Evolutionary conservation across 1,140 invertebrate genomes (phyloP).

Genomic region (Mactra quadrangularis): DNA sequence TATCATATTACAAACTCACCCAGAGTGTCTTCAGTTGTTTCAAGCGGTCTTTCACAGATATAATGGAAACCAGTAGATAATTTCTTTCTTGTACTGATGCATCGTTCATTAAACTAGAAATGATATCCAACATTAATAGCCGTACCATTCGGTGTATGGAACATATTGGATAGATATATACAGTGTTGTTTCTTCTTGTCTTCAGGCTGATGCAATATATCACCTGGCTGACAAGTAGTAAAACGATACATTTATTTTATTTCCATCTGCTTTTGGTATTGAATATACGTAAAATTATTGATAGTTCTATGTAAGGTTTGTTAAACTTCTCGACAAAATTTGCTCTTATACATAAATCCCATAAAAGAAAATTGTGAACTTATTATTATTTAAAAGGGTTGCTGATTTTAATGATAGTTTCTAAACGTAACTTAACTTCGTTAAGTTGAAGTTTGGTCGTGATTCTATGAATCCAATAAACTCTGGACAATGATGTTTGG

Average conservation of each 20-base stretch:
- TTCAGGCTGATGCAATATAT: slow-evolving; percentile 5
- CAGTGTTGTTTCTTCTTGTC: slow-evolving; percentile 35
- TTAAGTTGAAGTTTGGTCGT: no score
- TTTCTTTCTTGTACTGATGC: slow-evolving; percentile 36
- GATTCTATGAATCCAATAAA: no score
- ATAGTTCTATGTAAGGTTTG: slow-evolving; percentile 14
- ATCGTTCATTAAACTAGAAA: slow-evolving; percentile 39
- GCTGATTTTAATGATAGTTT: no score
- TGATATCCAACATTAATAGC: slow-evolving; percentile 29
- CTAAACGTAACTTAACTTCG: no score
- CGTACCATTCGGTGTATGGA: slow-evolving; percentile 28
- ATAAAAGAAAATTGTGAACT: no score
- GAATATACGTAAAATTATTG: slow-evolving; percentile 8
- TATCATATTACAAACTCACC: slow-evolving; percentile 12
- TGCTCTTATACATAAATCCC: no score
- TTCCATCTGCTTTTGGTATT: slow-evolving; percentile 53
- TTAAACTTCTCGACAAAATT: not conserved
- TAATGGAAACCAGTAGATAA: slow-evolving; percentile 26
- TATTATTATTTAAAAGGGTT: no score
- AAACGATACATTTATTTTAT: no score
- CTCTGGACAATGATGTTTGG: no score
- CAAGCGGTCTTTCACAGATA: slow-evolving; percentile 39
- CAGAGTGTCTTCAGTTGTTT: slow-evolving; percentile 18
- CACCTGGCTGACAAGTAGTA: slow-evolving; percentile 45
- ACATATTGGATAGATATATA: slow-evolving; percentile 26